Evolutionary conservation across 2,797 vertebrate genomes (phyloP), one percentile per base, ranked within the genome.

Genomic region (Notolabrus celidotus): DNA sequence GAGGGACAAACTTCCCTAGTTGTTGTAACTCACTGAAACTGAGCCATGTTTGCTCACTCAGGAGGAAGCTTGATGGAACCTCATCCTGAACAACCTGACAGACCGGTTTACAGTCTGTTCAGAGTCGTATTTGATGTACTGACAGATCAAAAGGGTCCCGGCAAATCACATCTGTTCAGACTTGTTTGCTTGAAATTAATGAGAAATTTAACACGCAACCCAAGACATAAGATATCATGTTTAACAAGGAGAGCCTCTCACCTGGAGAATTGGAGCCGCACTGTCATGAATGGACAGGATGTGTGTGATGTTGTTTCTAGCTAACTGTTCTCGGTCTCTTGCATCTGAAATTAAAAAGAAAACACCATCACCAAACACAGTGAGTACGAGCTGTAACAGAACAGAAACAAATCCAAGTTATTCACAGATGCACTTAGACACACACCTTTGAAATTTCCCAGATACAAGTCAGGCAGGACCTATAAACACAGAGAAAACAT

Each of bases 371-470:
- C 29, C 29, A 31, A 31, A 31, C 29, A 27, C 0, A 0, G 19
- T 31, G 5, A 3, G 19, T 8, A 7, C 9, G 5, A 41, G 20
- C 15, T 22, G 33, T 7, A 3, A 47, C 27, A 20, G 4, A 20
- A n/a, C 31, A 17, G 16, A 47, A 42, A 1, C 12, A 56, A 50
- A 60, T 17, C 0, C 31, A 55, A 25, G 25, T 27, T 0, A 46
- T 11, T 38, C 2, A 3, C 19, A 63, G 8, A 36, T 10, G 33
- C n/a, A 51, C 19, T 36, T 0, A 15, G 4, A 76, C 92, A 83
- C 92, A 83, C 82, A 99, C 96, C 97, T 97, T 95, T 98, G 88
- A 97, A 97, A 92, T 96, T 99, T 71, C 97, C 97, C 92, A 99
- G 91, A 89, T 96, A 98, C 57, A 99, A 92, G 83, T 96, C 95